phyloP scores from a whole-genome alignment of 2,888 invertebrate species.

The Helicoverpa assulta region DNA sequence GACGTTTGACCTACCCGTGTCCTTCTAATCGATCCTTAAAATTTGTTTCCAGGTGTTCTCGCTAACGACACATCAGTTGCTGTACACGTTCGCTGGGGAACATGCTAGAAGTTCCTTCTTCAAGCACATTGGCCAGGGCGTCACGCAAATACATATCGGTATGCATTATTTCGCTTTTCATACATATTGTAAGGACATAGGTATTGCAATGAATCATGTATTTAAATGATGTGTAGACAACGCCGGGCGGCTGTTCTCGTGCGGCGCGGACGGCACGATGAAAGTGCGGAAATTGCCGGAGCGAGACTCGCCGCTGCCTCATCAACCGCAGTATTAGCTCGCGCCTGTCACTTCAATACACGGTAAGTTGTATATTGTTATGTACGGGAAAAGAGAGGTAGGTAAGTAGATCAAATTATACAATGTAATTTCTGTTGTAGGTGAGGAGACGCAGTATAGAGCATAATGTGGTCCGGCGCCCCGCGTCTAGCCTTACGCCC shows the following conservation, averaged over 20 bases:
- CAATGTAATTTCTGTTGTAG: conserved; percentile 49
- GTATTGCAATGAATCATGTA: neutral
- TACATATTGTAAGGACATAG: neutral
- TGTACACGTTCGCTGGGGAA: conserved; percentile 97
- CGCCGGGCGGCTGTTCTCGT: conserved; percentile 97
- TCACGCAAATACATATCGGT: conserved; percentile 97
- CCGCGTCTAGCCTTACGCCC: conserved; percentile 69
- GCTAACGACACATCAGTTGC: conserved; percentile 95
- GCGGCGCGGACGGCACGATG: conserved; percentile 99
- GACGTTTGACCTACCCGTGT: too few relatives aligned
- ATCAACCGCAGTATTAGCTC: conserved; percentile 78
- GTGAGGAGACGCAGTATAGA: conserved; percentile 63
- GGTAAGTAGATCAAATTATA: neutral
- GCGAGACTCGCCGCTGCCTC: conserved; percentile 86
- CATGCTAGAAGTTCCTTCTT: conserved; percentile 99
- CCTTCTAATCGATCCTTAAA: neutral
- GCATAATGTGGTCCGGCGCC: conserved; percentile 53
- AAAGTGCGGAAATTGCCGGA: conserved; percentile 98
- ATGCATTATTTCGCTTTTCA: conserved; percentile 25
- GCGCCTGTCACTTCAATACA: conserved; percentile 26
- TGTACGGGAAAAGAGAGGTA: too few relatives aligned
- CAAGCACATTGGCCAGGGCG: conserved; percentile 99
- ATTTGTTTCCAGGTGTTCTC: conserved; percentile 95
- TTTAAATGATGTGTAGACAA: conserved; percentile 90
- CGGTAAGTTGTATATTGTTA: conserved; percentile 14